Percentiles rank a stretch among this genome's conserved stretches.
phyloP scores from a whole-genome alignment of 2,113 vertebrate genomes.

The Excalfactoria chinensis region DNA sequence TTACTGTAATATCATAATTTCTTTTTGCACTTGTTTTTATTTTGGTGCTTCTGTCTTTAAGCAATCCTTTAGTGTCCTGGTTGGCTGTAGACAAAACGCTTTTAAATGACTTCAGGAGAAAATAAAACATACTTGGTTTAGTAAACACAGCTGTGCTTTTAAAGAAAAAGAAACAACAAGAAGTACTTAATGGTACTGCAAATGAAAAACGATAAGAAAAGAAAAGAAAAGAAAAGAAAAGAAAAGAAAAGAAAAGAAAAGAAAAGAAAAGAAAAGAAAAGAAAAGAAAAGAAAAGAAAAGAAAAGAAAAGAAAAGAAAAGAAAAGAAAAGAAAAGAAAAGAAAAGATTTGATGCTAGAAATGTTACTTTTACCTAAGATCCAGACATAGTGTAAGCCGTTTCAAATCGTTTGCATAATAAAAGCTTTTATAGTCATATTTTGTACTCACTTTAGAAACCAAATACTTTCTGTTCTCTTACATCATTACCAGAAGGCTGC shows the following conservation, averaged over 20 bases:
- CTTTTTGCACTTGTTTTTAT: slow-evolving; percentile 67
- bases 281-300: background rate
- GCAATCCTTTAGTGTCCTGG: slow-evolving; percentile 27
- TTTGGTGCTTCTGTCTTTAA: slow-evolving; percentile 70
- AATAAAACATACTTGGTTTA: slow-evolving; percentile 63
- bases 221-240: background rate
- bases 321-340: background rate
- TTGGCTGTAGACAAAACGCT: slow-evolving; percentile 49
- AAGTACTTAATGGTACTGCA: background rate
- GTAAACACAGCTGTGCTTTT: slow-evolving; percentile 70
- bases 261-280: background rate
- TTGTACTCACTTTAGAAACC: slow-evolving; percentile 50
- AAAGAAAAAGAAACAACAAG: background rate
- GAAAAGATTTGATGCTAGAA: background rate
- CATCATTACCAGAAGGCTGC: slow-evolving; percentile 24
- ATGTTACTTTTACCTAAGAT: slow-evolving; percentile 56
- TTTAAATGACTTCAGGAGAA: slow-evolving; percentile 54
- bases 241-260: background rate
- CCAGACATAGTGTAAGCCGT: slow-evolving; percentile 14
- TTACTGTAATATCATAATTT: slow-evolving; percentile 75
- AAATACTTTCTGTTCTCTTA: slow-evolving; percentile 33
- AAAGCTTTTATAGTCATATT: slow-evolving; percentile 47
- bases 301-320: background rate
- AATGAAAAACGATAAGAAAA: background rate
- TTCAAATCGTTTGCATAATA: slow-evolving; percentile 24